phyloP scores from a whole-genome alignment of 2,113 vertebrate species.

The Salvelinus namaycush region DNA sequence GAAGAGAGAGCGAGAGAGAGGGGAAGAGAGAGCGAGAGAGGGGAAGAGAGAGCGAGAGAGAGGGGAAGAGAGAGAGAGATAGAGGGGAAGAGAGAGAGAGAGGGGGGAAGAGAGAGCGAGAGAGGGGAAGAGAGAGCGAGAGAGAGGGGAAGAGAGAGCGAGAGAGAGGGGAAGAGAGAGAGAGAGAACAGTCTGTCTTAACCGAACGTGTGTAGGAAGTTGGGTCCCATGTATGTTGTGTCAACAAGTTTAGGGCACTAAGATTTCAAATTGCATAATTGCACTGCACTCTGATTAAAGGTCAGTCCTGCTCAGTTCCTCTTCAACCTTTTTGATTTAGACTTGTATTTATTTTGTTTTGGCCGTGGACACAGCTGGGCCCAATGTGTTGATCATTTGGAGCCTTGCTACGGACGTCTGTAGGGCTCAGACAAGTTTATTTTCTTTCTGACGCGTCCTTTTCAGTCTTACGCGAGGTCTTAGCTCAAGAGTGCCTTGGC shows the following conservation, averaged over 20 bases:
- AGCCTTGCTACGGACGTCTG: slow-evolving; percentile 59
- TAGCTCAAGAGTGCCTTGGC: too few species aligned
- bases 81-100: slow-evolving; percentile 29
- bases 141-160: slow-evolving; percentile 17
- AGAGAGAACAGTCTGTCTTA: not conserved
- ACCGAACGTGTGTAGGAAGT: slow-evolving; percentile 54
- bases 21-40: slow-evolving; percentile 14
- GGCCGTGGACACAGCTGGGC: slow-evolving; percentile 76
- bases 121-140: slow-evolving; percentile 20
- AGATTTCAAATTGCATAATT: slow-evolving; percentile 69
- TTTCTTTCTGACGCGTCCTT: slow-evolving; percentile 71
- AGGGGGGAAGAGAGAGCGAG: not conserved
- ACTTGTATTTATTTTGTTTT: slow-evolving; percentile 73
- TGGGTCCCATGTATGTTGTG: slow-evolving; percentile 57
- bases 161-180: slow-evolving; percentile 1
- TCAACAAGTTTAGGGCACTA: slow-evolving; percentile 54
- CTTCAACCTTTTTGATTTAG: slow-evolving; percentile 64
- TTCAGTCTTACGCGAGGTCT: slow-evolving; percentile 28
- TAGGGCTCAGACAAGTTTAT: slow-evolving; percentile 66
- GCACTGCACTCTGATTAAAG: slow-evolving; percentile 68
- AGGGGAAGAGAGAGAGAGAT: slow-evolving; percentile 27
- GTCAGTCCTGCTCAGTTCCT: slow-evolving; percentile 31
- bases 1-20: not conserved
- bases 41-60: not conserved
- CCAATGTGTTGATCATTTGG: slow-evolving; percentile 68